Base-by-base conservation (phyloP, 1,140 invertebrate species). In the Drosophila murphyi region DNA sequence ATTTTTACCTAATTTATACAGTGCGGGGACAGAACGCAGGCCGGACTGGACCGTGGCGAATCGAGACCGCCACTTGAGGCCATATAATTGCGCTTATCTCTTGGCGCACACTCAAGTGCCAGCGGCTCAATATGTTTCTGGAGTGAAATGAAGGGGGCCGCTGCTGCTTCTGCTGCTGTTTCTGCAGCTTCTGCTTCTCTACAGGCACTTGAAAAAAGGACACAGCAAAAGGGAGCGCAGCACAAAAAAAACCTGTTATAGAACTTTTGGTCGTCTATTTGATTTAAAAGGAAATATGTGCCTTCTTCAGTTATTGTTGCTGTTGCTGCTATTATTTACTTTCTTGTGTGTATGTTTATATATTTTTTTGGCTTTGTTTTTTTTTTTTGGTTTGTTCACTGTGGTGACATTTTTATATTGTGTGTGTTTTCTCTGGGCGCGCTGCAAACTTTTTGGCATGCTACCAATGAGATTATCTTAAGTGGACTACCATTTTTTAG, bases 1-100 rank as follows among this genome's bases (percentile, higher is more conserved):
- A 75, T 81, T 86, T 68, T 78, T 74, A 79, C 72, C 82, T 87
- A 88, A 83, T 87, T 87, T 88, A 86, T 86, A 88, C 79, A 72
- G 65, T 50, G 43, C 47, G 29, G 4, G 32, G 31, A 20, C 12
- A 4, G 34, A n/a, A 10, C 3, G 32, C 3, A 10, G 6, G 6
- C n/a, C 41, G 31, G 39, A 43, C 10, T 5, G 35, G 35, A 28
- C 10, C 28, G 29, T 59, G 39, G 29, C 10, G 31, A 8, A 52
- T 57, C 71, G 57, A 62, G 45, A 52, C 45, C 55, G 32, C 71
- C 76, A 79, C 76, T 87, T 78, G 83, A 86, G 82, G 76, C 79
- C 82, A 82, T 87, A 87, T 87, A 87, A 87, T 87, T 87, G 82
- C 83, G 82, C 82, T 87, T 87, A 87, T 87, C 83, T 87, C 80